phyloP scores from a whole-genome alignment of 1,140 invertebrate species.

The Caenorhabditis inopinata region DNA sequence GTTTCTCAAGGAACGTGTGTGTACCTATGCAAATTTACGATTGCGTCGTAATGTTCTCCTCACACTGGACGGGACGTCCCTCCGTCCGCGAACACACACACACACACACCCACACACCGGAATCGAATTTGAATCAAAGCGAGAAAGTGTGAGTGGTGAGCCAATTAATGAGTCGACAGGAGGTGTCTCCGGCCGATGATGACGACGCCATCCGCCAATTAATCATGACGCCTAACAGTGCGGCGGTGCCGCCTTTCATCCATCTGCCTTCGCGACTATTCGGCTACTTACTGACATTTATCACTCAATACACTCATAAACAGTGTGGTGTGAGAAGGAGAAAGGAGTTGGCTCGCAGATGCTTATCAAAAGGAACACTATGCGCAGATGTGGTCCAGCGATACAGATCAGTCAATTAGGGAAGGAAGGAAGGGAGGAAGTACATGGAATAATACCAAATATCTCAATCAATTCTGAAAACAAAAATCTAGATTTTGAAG shows the following conservation, averaged over 20 bases:
- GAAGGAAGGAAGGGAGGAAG: neutral
- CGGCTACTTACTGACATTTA: conserved; percentile 8
- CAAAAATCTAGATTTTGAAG: too few species aligned
- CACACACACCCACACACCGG: neutral
- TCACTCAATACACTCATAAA: conserved; percentile 32
- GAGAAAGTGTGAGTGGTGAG: neutral
- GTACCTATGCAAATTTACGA: too few species aligned
- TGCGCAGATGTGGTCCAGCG: neutral
- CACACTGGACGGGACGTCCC: too few species aligned
- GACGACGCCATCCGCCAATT: conserved; percentile 27
- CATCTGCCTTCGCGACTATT: neutral
- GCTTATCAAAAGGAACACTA: conserved; percentile 27
- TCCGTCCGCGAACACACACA: too few species aligned
- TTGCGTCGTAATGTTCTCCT: too few species aligned
- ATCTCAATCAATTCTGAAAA: neutral
- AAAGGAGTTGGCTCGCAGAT: neutral
- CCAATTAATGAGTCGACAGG: conserved; percentile 30
- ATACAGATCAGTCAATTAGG: neutral
- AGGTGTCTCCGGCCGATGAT: conserved; percentile 1
- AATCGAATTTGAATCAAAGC: conserved; percentile 28
- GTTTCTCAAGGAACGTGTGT: too few species aligned
- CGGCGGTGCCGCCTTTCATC: conserved; percentile 30
- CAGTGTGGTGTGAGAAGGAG: neutral
- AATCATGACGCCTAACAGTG: conserved; percentile 32
- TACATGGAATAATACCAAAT: neutral